Conservation (phyloP, 37 sponge, comb jelly and placozoan species). For the Haliclona indistincta region DNA sequence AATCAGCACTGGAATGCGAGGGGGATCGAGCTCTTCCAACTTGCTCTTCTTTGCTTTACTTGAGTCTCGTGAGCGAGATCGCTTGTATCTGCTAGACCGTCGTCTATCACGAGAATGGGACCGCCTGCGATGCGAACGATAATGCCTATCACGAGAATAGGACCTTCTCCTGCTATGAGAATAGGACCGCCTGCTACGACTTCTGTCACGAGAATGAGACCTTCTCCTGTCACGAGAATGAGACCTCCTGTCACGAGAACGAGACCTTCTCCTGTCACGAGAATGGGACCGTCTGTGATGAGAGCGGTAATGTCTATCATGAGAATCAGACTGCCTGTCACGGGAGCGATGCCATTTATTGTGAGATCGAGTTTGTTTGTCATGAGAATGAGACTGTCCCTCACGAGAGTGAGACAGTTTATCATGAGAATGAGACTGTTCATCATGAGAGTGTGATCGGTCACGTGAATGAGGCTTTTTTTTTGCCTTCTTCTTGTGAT, state of each 20-base stretch:
- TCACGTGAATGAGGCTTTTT: too few relatives aligned
- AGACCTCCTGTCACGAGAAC: background rate
- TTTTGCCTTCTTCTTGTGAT: too few relatives aligned
- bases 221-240: background rate
- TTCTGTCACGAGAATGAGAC: background rate
- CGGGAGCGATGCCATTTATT: too few relatives aligned
- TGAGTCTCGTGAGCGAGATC: background rate
- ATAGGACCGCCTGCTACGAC: slow-evolving; percentile 7
- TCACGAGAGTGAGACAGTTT: too few relatives aligned
- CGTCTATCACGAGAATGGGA: slow-evolving; percentile 22
- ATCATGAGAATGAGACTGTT: too few relatives aligned
- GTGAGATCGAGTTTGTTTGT: too few relatives aligned
- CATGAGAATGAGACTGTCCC: too few relatives aligned
- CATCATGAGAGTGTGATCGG: too few relatives aligned
- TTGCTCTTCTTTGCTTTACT: too few relatives aligned
- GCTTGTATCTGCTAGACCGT: background rate
- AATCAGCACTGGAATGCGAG: background rate
- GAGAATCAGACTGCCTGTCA: too few relatives aligned
- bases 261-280: background rate
- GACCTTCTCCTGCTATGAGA: background rate
- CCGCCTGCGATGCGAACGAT: too few relatives aligned
- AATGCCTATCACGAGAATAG: too few relatives aligned
- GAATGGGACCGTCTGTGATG: slow-evolving; percentile 8
- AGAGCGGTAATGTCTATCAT: background rate
- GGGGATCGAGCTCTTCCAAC: background rate